Base-by-base conservation (phyloP, 2,888 invertebrate genomes). In the Geotrupes spiniger region DNA sequence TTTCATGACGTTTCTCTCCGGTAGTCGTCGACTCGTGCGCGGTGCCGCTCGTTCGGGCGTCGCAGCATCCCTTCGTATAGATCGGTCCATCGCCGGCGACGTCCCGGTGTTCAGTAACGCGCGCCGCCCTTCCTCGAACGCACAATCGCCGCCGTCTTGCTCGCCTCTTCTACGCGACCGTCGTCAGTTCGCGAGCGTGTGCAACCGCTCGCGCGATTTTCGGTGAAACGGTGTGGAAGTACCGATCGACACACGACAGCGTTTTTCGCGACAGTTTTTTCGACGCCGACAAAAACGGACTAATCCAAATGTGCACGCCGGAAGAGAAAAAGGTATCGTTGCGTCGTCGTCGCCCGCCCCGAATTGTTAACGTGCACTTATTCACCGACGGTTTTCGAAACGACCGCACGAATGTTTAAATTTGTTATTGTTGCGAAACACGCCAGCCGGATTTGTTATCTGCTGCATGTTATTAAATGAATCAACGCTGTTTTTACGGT, bases 251-350 rank as follows among this genome's bases (percentile, higher is more conserved):
- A 10, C 12, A 4, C 21, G 43, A 10, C 21, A n/a, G 15, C 14
- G 21, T 16, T n/a, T 17, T 12, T 33, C 25, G 31, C 36, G 25
- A 40, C 5, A 26, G 14, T 27, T 27, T n/a, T 25, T 27, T 12
- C 17, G 14, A 16, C 25, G n/a, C 8, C 11, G n/a, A 9, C 14
- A 11, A 27, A 42, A 29, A 31, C 17, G 26, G 28, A 27, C 36
- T 42, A 29, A 39, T 21, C 46, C 50, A 42, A 60, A 76, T 76
- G 77, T 76, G 76, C 62, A 74, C 76, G 46, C 73, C 74, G 46
- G 74, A 75, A 62, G 76, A 76, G 62, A 57, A 72, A 29, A 72
- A 77, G 76, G 77, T 76, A 71, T 54, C 54, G 36, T 46, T n/a
- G n/a, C n/a, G n/a, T n/a, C n/a, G n/a, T n/a, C n/a, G n/a, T n/a